Evolutionary conservation across 2,113 vertebrate species (phyloP).

Genomic region (Carassius auratus): DNA sequence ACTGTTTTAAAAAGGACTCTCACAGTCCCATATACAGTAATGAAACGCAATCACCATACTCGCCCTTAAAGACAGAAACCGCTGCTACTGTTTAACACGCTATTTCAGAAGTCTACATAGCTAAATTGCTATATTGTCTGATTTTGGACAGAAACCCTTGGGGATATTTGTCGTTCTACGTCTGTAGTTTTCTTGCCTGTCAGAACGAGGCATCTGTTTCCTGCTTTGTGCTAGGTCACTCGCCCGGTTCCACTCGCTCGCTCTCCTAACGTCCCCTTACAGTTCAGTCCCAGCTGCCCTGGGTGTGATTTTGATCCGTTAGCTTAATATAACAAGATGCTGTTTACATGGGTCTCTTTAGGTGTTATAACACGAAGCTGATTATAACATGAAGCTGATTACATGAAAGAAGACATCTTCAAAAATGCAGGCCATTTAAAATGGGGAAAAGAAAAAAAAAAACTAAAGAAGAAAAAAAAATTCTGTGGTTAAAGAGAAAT

Average conservation of each 20-base stretch:
- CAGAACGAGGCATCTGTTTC: constrained; percentile 82
- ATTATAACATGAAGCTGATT: background rate
- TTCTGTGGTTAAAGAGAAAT: background rate
- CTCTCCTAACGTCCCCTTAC: constrained; percentile 47
- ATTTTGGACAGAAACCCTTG: constrained; percentile 57
- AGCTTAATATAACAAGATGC: constrained; percentile 30
- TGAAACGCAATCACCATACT: no score
- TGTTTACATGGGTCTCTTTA: constrained; percentile 42
- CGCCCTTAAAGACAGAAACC: background rate
- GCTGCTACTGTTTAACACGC: background rate
- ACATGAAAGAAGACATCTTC: background rate
- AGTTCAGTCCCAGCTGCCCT: constrained; percentile 52
- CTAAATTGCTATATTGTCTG: constrained; percentile 26
- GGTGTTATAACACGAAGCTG: background rate
- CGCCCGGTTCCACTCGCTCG: constrained; percentile 69
- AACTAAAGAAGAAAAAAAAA: no score
- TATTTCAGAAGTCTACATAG: background rate
- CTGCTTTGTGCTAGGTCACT: constrained; percentile 74
- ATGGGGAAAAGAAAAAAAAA: background rate
- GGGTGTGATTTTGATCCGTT: constrained; percentile 57
- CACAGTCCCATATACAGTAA: background rate
- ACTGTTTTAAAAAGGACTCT: background rate
- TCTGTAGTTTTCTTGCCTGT: constrained; percentile 70
- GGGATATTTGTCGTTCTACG: constrained; percentile 75
- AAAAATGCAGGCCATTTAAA: background rate